Base-by-base conservation (phyloP, 2,888 invertebrate genomes). In the Melikaiella ostensackeni region DNA sequence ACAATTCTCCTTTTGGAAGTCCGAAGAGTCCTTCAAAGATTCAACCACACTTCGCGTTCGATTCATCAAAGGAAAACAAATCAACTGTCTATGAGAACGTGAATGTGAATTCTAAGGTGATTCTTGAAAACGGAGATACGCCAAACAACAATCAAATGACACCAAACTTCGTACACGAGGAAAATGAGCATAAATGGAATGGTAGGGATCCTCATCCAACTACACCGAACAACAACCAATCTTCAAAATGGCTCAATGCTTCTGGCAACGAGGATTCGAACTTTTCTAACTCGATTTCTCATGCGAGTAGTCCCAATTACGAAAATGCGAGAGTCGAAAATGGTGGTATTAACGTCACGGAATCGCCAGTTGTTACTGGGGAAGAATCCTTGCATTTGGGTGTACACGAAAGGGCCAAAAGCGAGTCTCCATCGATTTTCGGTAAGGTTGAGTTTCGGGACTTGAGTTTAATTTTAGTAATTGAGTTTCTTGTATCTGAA, bases 1-100 rank as follows among this genome's bases (percentile, higher is more conserved):
- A 92, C 83, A 87, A 88, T 79, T 92, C 92, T 2, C 91, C 92
- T 0, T 90, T 91, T 75, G 88, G 88, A 66, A 89, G 90, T 78
- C 89, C 90, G 21, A 90, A 89, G 77, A 89, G 87, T 84, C 89
- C 88, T 76, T 87, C 86, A 57, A 89, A 84, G 79, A 88, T 81
- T 79, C 91, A 84, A 82, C 88, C 84, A 66, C 89, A 87, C 82
- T 92, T 89, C 83, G 91, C 89, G 13, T 91, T 92, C 82, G 92
- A 92, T 30, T 91, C 92, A 2, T 86, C 91, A 55, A 93, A 93
- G 74, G 80, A 82, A 76, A 84, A 59, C 42, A 83, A 79, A 33
- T 80, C 83, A 1, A 75, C 80, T 13, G 82, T 90, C 0, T 91
- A 90, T 78, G 91, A 91, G 81, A 92, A 90, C 77, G 86, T 89